Percentiles rank a stretch among this genome's conserved stretches.
Conservation (phyloP, 2,888 invertebrate genomes). For the Xestoiulus laeticollis region DNA sequence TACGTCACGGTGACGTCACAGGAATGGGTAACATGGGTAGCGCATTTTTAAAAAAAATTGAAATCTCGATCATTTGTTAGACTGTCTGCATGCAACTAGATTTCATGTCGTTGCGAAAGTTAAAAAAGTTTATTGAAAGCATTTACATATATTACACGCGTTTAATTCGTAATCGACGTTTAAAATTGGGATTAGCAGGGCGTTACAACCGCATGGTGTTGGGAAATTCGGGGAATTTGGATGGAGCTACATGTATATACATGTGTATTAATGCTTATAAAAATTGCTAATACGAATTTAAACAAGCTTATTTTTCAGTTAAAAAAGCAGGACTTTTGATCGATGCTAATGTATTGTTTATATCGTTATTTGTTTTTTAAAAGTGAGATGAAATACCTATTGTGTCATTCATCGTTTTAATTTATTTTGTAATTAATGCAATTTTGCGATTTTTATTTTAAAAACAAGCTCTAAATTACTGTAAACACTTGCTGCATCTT, state of each 20-base stretch:
- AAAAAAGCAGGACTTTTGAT: neutral
- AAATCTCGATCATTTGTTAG: neutral
- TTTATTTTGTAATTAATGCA: too few species aligned
- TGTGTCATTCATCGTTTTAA: too few species aligned
- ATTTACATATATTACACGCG: conserved; percentile 25
- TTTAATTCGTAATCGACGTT: conserved; percentile 17
- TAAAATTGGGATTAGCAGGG: conserved; percentile 15
- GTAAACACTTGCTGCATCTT: too few species aligned
- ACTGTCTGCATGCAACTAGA: neutral
- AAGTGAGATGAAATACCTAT: too few species aligned
- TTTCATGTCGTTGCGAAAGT: neutral
- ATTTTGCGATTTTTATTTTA: too few species aligned
- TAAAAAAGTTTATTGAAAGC: neutral
- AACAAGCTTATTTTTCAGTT: neutral
- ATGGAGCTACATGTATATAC: too few species aligned
- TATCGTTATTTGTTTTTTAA: neutral
- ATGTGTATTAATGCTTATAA: too few species aligned
- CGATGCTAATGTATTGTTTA: neutral
- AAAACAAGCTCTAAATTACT: too few species aligned
- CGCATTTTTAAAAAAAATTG: neutral
- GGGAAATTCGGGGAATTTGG: conserved; percentile 7
- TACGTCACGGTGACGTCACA: neutral
- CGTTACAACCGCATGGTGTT: neutral
- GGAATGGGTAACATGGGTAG: neutral
- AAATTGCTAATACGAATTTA: neutral